Conservation (phyloP, 1,140 invertebrate species). For the Drosophila prosaltans region DNA sequence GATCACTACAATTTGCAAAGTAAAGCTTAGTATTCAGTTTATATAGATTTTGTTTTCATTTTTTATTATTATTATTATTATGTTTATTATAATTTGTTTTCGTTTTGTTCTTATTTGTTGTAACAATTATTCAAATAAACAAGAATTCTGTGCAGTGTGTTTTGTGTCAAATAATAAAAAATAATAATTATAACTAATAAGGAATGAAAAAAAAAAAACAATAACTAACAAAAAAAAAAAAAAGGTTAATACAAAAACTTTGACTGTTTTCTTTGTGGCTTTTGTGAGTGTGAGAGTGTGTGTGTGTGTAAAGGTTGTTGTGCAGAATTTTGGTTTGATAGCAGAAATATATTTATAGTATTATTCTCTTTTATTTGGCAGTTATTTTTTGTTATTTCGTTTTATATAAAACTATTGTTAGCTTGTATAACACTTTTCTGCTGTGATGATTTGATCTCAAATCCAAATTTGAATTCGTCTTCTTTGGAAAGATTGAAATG, state of each 20-base stretch:
- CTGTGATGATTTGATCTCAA: slow-evolving; percentile 47
- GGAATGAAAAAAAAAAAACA: not conserved
- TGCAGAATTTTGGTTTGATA: slow-evolving; percentile 38
- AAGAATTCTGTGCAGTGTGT: not conserved
- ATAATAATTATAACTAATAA: not conserved
- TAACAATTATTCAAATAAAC: slow-evolving; percentile 25
- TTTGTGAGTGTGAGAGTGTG: slow-evolving; percentile 1
- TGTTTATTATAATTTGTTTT: not conserved
- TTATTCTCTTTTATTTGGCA: slow-evolving; percentile 65
- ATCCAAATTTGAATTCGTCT: slow-evolving; percentile 27
- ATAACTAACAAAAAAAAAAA: slow-evolving; percentile 4
- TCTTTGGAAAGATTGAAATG: slow-evolving; percentile 4
- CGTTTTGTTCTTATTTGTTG: slow-evolving; percentile 2
- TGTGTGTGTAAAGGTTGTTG: slow-evolving; percentile 24
- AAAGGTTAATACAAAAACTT: too few species aligned
- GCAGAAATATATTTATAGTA: slow-evolving; percentile 40
- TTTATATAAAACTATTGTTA: slow-evolving; percentile 14
- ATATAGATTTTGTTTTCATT: slow-evolving; percentile 46
- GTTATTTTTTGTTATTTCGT: slow-evolving; percentile 28
- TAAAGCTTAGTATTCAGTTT: slow-evolving; percentile 76
- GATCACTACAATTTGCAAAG: slow-evolving; percentile 74
- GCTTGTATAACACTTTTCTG: slow-evolving; percentile 36
- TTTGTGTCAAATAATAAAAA: slow-evolving; percentile 22
- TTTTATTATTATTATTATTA: slow-evolving; percentile 18
- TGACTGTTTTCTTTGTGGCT: not conserved